Conservation (phyloP, 2,888 invertebrate species). For the Nycteola revayana region DNA sequence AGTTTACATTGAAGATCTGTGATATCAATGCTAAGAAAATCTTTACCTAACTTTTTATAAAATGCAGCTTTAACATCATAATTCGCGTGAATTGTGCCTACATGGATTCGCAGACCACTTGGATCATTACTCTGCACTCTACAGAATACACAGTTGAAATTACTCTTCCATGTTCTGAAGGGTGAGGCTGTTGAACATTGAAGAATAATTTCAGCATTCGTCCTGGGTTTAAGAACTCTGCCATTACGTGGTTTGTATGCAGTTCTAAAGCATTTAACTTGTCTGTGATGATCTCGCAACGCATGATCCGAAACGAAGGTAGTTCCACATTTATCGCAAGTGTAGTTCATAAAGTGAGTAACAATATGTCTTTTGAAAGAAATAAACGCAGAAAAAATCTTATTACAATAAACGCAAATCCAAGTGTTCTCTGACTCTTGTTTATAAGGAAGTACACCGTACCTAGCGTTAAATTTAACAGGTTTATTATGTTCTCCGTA, state of each 20-base stretch:
- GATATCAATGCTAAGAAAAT: conserved; percentile 68
- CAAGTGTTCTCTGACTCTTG: conserved; percentile 52
- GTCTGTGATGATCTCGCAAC: conserved; percentile 63
- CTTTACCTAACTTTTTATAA: conserved; percentile 72
- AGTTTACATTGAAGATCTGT: conserved; percentile 72
- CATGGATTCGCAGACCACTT: conserved; percentile 56
- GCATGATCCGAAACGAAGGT: conserved; percentile 68
- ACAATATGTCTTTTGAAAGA: conserved; percentile 66
- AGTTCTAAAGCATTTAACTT: conserved; percentile 67
- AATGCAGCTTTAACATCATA: conserved; percentile 69
- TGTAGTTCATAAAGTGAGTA: conserved; percentile 67
- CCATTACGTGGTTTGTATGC: conserved; percentile 71
- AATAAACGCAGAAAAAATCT: conserved; percentile 53
- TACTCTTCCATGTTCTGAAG: conserved; percentile 71
- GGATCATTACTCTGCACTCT: conserved; percentile 68
- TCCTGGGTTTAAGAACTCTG: conserved; percentile 56
- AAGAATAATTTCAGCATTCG: conserved; percentile 69
- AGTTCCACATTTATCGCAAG: conserved; percentile 70
- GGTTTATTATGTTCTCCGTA: conserved; percentile 59
- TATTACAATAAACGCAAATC: conserved; percentile 66
- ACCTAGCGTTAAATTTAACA: conserved; percentile 64
- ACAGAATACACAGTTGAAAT: conserved; percentile 73
- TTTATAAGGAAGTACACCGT: conserved; percentile 69
- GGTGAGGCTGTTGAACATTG: conserved; percentile 71
- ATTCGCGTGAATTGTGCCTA: conserved; percentile 58